These are phyloP conservation scores for Drosophila sechellia DNA, from an alignment of 1,140 invertebrate species.

Conservation along the genomic window DNA sequence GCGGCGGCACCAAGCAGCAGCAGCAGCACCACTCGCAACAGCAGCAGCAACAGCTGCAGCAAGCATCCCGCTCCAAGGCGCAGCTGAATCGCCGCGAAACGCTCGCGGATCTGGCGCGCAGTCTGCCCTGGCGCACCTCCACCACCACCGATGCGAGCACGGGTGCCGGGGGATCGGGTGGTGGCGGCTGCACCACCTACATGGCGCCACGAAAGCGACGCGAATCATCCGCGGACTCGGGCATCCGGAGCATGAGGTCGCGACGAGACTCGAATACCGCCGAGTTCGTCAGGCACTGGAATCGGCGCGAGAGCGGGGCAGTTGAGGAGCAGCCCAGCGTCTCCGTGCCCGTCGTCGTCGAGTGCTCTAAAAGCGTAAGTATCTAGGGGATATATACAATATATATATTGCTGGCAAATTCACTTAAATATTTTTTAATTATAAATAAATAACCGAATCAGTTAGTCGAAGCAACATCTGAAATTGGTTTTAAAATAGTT, in stretches of 20 bases:
- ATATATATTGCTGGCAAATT: background rate
- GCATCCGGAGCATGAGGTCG: slow-evolving; percentile 91
- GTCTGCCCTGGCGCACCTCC: slow-evolving; percentile 89
- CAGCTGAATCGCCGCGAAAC: slow-evolving; percentile 92
- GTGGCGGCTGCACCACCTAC: slow-evolving; percentile 78
- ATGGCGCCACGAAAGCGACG: slow-evolving; percentile 88
- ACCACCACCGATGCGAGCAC: slow-evolving; percentile 86
- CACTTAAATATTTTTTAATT: background rate
- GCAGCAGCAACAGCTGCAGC: slow-evolving; percentile 53
- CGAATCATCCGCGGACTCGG: slow-evolving; percentile 93
- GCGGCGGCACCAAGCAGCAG: slow-evolving; percentile 87
- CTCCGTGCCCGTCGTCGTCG: slow-evolving; percentile 67
- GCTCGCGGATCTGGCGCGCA: slow-evolving; percentile 91
- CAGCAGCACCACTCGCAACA: slow-evolving; percentile 50
- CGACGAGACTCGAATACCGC: slow-evolving; percentile 90
- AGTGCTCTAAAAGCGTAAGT: slow-evolving; percentile 77
- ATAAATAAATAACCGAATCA: no score
- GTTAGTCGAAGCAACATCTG: no score
- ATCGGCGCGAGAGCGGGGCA: slow-evolving; percentile 86
- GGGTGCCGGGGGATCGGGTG: slow-evolving; percentile 30
- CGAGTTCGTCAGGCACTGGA: slow-evolving; percentile 90
- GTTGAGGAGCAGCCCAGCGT: slow-evolving; percentile 66
- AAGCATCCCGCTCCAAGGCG: slow-evolving; percentile 86
- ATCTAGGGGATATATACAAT: background rate
- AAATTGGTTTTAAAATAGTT: no score